These are phyloP conservation scores for Threskiornis aethiopicus DNA, from an alignment of 2,797 vertebrate genomes.

Conservation along the genomic window DNA sequence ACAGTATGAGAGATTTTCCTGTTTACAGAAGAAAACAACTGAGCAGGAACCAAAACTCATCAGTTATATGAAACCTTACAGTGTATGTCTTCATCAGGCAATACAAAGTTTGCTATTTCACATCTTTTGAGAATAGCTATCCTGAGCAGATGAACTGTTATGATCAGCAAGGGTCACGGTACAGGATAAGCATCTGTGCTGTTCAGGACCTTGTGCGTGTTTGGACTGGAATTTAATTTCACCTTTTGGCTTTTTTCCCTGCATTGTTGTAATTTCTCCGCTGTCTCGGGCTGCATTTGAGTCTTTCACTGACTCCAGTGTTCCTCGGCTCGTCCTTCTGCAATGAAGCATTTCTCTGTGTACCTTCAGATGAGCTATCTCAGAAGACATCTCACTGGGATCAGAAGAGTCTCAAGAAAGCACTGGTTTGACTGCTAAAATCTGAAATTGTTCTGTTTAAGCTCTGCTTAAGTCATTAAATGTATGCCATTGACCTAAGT, in stretches of 20 bases:
- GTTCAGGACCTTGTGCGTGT: neutral
- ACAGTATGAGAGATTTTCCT: neutral
- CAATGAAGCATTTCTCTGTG: neutral
- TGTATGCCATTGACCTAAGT: neutral
- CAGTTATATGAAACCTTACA: neutral
- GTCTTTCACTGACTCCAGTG: neutral
- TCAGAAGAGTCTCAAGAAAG: neutral
- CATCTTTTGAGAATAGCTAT: neutral
- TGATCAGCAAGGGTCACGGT: neutral
- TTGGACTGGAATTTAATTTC: neutral
- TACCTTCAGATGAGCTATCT: neutral
- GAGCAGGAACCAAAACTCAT: neutral
- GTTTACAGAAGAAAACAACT: neutral
- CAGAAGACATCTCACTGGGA: neutral
- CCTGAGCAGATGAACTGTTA: neutral
- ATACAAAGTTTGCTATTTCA: neutral
- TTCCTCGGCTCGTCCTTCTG: neutral
- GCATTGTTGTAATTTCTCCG: neutral
- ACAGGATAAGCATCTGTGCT: neutral
- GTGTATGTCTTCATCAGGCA: neutral
- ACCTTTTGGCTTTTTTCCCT: neutral
- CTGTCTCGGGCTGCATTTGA: neutral
- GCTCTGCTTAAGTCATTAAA: neutral
- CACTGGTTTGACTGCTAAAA: neutral
- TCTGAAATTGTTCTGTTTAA: neutral